phyloP scores from a whole-genome alignment of 2,797 vertebrate species.

The Labroides dimidiatus region DNA sequence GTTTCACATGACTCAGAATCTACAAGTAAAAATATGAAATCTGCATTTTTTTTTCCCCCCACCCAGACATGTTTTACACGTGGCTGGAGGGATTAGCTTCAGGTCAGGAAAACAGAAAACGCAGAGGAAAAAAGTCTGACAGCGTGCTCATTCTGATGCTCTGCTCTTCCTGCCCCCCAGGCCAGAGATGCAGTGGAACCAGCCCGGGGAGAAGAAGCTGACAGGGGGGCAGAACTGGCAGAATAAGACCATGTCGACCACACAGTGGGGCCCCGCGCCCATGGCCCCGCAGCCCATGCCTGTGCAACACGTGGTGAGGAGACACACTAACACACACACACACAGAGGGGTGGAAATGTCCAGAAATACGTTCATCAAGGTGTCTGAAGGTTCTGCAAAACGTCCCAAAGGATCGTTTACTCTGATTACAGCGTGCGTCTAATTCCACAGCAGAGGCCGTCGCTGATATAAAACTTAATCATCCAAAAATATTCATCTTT shows the following conservation, averaged over 20 bases:
- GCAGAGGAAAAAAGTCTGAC: background rate
- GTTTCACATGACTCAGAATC: background rate
- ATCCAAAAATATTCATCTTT: too few species aligned
- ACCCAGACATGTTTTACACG: background rate
- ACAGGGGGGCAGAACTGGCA: slow-evolving; percentile 88
- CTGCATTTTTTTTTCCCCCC: background rate
- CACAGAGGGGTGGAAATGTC: background rate
- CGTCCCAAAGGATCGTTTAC: background rate
- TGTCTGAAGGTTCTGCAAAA: slow-evolving; percentile 15
- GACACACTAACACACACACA: background rate
- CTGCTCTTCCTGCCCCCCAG: slow-evolving; percentile 68
- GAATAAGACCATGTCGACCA: slow-evolving; percentile 87
- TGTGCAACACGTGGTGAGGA: slow-evolving; percentile 88
- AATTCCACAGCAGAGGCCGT: background rate
- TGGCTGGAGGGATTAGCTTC: background rate
- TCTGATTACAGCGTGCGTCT: too few species aligned
- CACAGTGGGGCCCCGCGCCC: slow-evolving; percentile 83
- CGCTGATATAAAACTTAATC: too few species aligned
- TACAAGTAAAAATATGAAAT: slow-evolving; percentile 3
- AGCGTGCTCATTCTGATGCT: slow-evolving; percentile 5
- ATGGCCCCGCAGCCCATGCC: slow-evolving; percentile 85
- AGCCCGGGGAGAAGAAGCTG: slow-evolving; percentile 87
- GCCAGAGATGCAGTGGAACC: slow-evolving; percentile 87
- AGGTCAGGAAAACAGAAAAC: background rate
- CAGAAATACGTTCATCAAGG: background rate